These are phyloP conservation scores for Pammene fasciana DNA, from an alignment of 2,888 invertebrate genomes.

Conservation along the genomic window DNA sequence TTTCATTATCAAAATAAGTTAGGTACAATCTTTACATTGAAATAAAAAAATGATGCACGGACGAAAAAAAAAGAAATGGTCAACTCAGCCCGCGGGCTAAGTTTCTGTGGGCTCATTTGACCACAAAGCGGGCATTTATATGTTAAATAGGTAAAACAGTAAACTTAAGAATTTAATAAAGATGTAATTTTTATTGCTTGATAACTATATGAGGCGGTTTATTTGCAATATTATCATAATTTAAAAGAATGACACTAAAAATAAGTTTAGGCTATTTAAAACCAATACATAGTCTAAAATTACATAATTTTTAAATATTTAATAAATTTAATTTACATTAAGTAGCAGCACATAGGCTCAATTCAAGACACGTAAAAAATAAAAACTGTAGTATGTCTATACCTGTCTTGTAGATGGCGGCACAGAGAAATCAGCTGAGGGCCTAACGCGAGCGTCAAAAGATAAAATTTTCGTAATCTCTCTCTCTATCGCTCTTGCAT, in stretches of 20 bases:
- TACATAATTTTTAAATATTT: too few relatives aligned
- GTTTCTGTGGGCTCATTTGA: too few relatives aligned
- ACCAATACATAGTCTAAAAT: neutral
- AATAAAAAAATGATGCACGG: too few relatives aligned
- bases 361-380: neutral
- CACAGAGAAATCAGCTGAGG: neutral
- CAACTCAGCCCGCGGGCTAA: too few relatives aligned
- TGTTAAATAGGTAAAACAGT: too few relatives aligned
- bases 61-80: too few relatives aligned
- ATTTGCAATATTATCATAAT: conserved; percentile 10
- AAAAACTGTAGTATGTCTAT: neutral
- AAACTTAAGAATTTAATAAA: neutral
- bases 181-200: neutral
- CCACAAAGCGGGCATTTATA: too few relatives aligned
- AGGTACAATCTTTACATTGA: too few relatives aligned
- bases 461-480: too few relatives aligned
- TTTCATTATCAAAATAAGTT: too few relatives aligned
- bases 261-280: neutral
- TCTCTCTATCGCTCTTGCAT: too few relatives aligned
- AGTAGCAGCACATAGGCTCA: neutral
- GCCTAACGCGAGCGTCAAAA: neutral
- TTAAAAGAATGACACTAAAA: neutral
- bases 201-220: conserved; percentile 7
- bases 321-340: conserved; percentile 3
- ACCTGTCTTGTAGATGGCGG: neutral